Base-by-base conservation (phyloP, 2,888 invertebrate genomes). In the Cyrtodaria siliqua region DNA sequence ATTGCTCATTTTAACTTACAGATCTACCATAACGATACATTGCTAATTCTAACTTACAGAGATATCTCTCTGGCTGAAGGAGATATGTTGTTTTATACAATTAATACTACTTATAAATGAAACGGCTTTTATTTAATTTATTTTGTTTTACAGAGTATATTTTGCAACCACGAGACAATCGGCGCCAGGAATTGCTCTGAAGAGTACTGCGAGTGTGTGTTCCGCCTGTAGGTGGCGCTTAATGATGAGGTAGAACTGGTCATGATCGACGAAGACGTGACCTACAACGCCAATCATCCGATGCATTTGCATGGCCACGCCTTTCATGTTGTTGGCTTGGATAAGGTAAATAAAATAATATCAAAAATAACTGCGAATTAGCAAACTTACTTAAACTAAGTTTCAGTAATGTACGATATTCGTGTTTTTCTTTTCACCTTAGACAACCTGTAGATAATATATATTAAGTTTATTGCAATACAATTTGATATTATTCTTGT, bases 171-270 rank as follows among this genome's bases (percentile, higher is more conserved):
- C 8, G 74, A 81, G 0, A 82, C 70, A 0, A 94, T 96, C 12
- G 61, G 57, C 9, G 93, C 93, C 33, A 94, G 94, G 27, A 93
- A 95, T 82, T 98, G 97, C 87, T 94, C 94, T 3, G 93, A 94
- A 1, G 95, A 95, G 38, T 97, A 95, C 92, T 98, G 98, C 90
- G 95, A 96, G 90, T 98, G 98, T 86, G 95, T 96, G 0, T 97
- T 98, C 90, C 95, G 96, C 0, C 93, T 97, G 2, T 95, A 96
- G 87, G 96, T 97, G 61, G 95, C 95, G 18, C 93, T 96, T 0
- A 95, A 95, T 73, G 95, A 97, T 0, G 95, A 97, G 0, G 97
- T 97, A 0, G 98, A 98, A 93, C 90, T 98, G 0, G 94, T 98
- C 38, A 94, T 98, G 1, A 95, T 97, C 1, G 98, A 98, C 90